phyloP scores from a whole-genome alignment of 1,140 invertebrate genomes.

The Diachasma alloeum region DNA sequence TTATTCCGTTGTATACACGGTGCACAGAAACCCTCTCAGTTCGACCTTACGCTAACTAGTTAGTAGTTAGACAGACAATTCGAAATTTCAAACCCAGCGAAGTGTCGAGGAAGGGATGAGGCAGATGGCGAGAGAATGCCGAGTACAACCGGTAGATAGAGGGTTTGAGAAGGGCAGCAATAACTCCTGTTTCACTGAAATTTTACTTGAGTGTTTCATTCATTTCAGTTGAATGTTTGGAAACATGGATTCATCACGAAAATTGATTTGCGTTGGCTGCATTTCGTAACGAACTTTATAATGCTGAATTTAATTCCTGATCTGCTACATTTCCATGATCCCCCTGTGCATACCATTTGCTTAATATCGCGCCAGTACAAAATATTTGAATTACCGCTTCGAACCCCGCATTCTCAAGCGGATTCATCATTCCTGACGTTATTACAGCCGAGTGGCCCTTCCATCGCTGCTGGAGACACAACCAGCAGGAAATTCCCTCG shows the following conservation, averaged over 20 bases:
- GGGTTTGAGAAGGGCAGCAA: background rate
- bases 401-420: too few relatives aligned
- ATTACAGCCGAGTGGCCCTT: background rate
- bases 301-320: background rate
- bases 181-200: constrained; percentile 34
- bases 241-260: too few relatives aligned
- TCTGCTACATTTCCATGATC: background rate
- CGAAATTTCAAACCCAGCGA: constrained; percentile 41
- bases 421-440: background rate
- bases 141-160: background rate
- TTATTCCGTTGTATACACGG: too few relatives aligned
- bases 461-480: background rate
- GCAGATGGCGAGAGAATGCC: background rate
- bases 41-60: constrained; percentile 41
- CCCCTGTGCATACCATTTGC: too few relatives aligned
- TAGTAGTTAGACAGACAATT: constrained; percentile 53
- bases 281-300: background rate
- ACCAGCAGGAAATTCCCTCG: background rate
- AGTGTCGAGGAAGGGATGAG: constrained; percentile 15
- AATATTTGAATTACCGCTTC: too few relatives aligned
- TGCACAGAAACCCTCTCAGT: background rate
- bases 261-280: too few relatives aligned
- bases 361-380: too few relatives aligned
- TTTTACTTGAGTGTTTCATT: too few relatives aligned
- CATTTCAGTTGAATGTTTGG: too few relatives aligned